Evolutionary conservation across 2,797 vertebrate species (phyloP), one percentile per base, ranked within the genome.

Genomic region (Crocidura indochinensis): DNA sequence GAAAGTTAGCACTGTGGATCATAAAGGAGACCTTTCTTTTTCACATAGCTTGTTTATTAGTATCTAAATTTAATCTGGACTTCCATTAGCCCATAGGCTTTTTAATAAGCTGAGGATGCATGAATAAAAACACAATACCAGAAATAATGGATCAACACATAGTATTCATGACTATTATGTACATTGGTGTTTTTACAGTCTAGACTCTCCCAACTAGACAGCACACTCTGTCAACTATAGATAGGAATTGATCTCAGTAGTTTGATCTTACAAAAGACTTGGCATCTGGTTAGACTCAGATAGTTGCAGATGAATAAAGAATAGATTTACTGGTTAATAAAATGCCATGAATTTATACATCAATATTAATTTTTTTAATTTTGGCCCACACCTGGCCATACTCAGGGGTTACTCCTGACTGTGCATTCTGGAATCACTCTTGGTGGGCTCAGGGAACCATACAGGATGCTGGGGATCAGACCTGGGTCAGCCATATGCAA

Each of bases 21-120:
- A 60, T 71, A 46, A 44, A 53, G 51, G 56, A 71, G 73, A 47
- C 19, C 3, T 88, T 72, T 49, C 17, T 79, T 68, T 47, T 74
- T 20, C 27, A 64, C 11, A 49, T 87, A 80, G 38, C 65, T 44
- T 73, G 8, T 24, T 81, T 72, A 49, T 77, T 94, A 83, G 29
- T 7, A 80, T 17, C 65, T 65, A 17, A 74, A 14, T 17, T 87
- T 77, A 62, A 19, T 53, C 27, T 47, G 60, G 14, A 6, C 3
- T 53, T 74, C 12, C 9, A 15, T 44, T 86, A 44, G 31, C 9
- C 10, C 79, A 15, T 47, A 27, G 24, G 14, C 15, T 56, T 83
- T 2, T 49, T 74, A 65, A 24, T 53, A 29, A 47, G 31, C 68
- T 78, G 65, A 84, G 56, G 75, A 12, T 46, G 1, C n/a, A 67